These are phyloP conservation scores for Strigamia maritima DNA, from an alignment of 2,888 invertebrate species.

Conservation along the genomic window DNA sequence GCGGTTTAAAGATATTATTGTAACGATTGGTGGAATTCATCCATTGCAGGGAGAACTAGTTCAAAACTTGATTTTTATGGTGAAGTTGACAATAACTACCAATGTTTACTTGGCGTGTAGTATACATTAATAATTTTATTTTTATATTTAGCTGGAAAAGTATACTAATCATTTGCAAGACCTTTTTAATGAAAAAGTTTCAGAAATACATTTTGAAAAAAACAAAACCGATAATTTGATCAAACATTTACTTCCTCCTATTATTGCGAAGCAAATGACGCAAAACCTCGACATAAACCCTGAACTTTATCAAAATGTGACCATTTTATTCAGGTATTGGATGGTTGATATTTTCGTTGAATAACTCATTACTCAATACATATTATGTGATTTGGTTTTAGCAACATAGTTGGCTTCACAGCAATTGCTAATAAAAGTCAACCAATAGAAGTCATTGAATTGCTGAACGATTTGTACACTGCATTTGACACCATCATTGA, in stretches of 20 bases:
- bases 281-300: not conserved
- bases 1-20: not conserved
- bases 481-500: constrained; percentile 42
- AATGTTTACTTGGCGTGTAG: too few species aligned
- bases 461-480: constrained; percentile 43
- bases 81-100: too few species aligned
- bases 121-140: too few species aligned
- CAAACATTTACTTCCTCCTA: not conserved
- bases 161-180: constrained; percentile 17
- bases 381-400: not conserved
- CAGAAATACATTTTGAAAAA: not conserved
- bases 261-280: not conserved
- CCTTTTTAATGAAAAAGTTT: not conserved
- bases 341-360: too few species aligned
- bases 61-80: constrained; percentile 22
- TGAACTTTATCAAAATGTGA: not conserved
- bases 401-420: constrained; percentile 37
- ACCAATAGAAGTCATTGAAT: constrained; percentile 40
- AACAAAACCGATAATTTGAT: not conserved
- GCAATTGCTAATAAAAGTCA: not conserved
- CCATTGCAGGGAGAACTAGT: constrained; percentile 31
- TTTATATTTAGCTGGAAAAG: not conserved
- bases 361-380: too few species aligned
- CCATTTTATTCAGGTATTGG: not conserved
- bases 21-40: not conserved